Conservation (phyloP, 2,113 vertebrate genomes). For the Lepisosteus oculatus region DNA sequence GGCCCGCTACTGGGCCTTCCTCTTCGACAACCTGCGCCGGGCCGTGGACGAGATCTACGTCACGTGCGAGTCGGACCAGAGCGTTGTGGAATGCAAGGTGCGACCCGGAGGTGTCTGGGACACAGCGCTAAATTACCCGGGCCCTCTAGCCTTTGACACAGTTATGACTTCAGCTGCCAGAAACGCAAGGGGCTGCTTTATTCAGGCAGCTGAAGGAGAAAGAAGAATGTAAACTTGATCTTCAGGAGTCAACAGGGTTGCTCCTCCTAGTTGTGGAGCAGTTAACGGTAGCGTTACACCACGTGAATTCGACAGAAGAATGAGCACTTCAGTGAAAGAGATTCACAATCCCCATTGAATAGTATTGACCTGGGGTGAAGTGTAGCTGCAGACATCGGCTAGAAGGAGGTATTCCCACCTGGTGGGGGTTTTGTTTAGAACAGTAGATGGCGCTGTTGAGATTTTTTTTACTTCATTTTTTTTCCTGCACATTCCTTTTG, state of each 20-base stretch:
- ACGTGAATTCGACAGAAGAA: too few relatives aligned
- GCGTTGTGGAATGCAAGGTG: slow-evolving; percentile 96
- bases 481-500: slow-evolving; percentile 43
- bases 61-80: slow-evolving; percentile 96
- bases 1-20: slow-evolving; percentile 96
- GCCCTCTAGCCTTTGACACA: neutral
- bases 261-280: too few relatives aligned
- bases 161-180: neutral
- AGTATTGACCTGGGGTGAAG: too few relatives aligned
- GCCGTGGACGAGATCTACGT: slow-evolving; percentile 97
- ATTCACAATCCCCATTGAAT: too few relatives aligned
- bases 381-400: too few relatives aligned
- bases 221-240: too few relatives aligned
- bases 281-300: too few relatives aligned
- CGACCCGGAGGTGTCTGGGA: neutral
- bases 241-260: too few relatives aligned
- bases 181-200: neutral
- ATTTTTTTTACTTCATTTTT: slow-evolving; percentile 19
- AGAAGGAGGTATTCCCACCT: too few relatives aligned
- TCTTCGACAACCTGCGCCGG: slow-evolving; percentile 92
- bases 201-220: too few relatives aligned
- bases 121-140: neutral
- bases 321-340: too few relatives aligned
- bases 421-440: too few relatives aligned
- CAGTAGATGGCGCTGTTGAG: slow-evolving; percentile 58